Evolutionary conservation across 2,797 vertebrate genomes (phyloP).

Genomic region (Leucoraja ocellata): DNA sequence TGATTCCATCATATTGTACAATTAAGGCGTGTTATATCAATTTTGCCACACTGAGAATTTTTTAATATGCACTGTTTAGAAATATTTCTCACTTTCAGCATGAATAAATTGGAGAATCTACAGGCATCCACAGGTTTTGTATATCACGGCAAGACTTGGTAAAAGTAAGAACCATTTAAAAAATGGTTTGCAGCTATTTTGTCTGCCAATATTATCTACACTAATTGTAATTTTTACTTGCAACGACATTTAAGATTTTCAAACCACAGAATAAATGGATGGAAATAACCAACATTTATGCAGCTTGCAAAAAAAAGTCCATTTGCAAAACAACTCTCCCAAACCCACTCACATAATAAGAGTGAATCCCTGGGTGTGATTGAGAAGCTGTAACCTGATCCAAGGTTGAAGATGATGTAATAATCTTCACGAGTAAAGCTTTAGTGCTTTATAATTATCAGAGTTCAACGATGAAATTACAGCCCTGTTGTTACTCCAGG

Average conservation of each 20-base stretch:
- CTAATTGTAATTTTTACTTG: neutral
- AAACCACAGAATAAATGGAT: neutral
- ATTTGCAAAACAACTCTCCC: neutral
- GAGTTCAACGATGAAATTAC: conserved; percentile 34
- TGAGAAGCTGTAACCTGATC: conserved; percentile 25
- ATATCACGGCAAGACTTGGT: neutral
- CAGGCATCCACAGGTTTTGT: neutral
- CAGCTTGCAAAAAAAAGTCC: neutral
- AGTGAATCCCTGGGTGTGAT: conserved; percentile 19
- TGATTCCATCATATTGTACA: too few relatives aligned
- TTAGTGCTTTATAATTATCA: conserved; percentile 35
- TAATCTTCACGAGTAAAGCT: conserved; percentile 17
- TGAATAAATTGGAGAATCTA: neutral
- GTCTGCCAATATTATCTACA: too few relatives aligned
- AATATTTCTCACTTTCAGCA: neutral
- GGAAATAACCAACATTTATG: neutral
- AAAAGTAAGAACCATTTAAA: neutral
- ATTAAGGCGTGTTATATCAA: too few relatives aligned
- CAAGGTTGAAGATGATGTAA: conserved; percentile 19
- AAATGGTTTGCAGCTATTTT: neutral
- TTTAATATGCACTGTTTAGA: neutral
- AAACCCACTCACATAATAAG: neutral
- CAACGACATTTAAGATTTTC: neutral
- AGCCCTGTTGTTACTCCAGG: conserved; percentile 34
- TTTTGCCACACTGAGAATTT: neutral